Percentiles rank a stretch among this genome's conserved stretches.
Evolutionary conservation across 2,888 invertebrate genomes (phyloP).

Genomic region (Dromius quadrimaculatus): DNA sequence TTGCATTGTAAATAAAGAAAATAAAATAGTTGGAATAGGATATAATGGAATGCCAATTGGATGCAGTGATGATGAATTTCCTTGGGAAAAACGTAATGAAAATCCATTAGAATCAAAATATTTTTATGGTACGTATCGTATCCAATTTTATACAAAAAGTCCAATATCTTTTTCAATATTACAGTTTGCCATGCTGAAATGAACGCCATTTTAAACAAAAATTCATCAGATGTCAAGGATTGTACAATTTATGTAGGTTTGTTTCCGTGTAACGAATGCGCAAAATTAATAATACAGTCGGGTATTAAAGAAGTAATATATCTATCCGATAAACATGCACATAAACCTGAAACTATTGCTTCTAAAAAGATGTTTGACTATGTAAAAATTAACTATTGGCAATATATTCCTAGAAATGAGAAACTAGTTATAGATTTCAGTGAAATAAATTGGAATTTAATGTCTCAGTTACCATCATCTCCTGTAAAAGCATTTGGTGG

Average conservation of each 20-base stretch:
- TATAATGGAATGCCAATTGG: constrained; percentile 98
- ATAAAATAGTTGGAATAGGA: constrained; percentile 92
- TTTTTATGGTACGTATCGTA: constrained; percentile 78
- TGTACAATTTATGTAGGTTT: constrained; percentile 90
- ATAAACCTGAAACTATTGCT: constrained; percentile 77
- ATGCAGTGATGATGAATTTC: constrained; percentile 88
- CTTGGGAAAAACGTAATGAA: constrained; percentile 82
- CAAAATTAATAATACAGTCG: constrained; percentile 95
- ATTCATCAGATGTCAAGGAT: constrained; percentile 79
- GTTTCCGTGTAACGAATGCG: constrained; percentile 98
- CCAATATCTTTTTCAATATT: too few relatives aligned
- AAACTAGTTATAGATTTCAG: constrained; percentile 79
- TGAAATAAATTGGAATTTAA: constrained; percentile 71
- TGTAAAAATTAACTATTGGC: constrained; percentile 65
- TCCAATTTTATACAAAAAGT: not conserved
- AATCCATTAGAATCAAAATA: constrained; percentile 81
- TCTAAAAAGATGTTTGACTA: constrained; percentile 86
- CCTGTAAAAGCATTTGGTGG: constrained; percentile 59
- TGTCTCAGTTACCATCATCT: constrained; percentile 67
- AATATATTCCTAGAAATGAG: constrained; percentile 73
- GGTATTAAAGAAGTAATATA: constrained; percentile 85
- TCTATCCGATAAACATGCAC: constrained; percentile 83
- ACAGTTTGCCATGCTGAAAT: constrained; percentile 98
- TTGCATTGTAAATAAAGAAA: constrained; percentile 89
- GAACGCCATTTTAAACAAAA: constrained; percentile 96